These are phyloP conservation scores for Aromia moschata DNA, from an alignment of 2,888 invertebrate species.

Conservation along the genomic window DNA sequence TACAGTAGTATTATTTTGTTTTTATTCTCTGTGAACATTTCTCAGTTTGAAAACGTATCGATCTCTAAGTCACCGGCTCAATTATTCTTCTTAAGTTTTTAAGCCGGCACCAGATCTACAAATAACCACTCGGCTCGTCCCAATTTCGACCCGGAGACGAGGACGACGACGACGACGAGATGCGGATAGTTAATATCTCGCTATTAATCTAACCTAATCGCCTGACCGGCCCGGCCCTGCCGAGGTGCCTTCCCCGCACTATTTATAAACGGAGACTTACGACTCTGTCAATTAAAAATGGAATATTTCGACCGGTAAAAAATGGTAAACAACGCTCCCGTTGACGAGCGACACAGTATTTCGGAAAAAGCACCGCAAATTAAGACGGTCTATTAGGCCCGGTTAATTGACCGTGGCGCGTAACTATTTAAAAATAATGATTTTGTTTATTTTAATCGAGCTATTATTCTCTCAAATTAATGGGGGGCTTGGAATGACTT, in stretches of 20 bases:
- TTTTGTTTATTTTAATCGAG: constrained; percentile 1
- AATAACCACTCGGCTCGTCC: no score
- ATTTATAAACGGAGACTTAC: constrained; percentile 46
- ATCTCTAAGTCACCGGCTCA: no score
- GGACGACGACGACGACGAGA: not conserved
- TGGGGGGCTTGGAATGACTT: no score
- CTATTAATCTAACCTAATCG: constrained; percentile 36
- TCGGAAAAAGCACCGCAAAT: constrained; percentile 25
- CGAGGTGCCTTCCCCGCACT: constrained; percentile 33
- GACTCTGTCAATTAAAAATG: constrained; percentile 46
- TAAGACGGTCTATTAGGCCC: constrained; percentile 14
- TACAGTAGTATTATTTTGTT: no score
- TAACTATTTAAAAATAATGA: constrained; percentile 2
- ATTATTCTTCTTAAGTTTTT: no score
- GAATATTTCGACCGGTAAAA: constrained; percentile 33
- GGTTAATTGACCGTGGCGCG: constrained; percentile 5
- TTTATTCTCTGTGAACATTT: no score
- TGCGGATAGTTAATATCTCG: constrained; percentile 32
- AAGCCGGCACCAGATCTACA: no score
- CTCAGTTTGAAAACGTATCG: no score
- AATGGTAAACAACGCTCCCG: constrained; percentile 27
- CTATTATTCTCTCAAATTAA: not conserved
- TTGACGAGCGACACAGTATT: constrained; percentile 24
- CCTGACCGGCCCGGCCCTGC: constrained; percentile 40
- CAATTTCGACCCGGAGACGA: no score